Evolutionary conservation across 1,140 invertebrate genomes (phyloP).

Genomic region (Thaumetopoea pityocampa): DNA sequence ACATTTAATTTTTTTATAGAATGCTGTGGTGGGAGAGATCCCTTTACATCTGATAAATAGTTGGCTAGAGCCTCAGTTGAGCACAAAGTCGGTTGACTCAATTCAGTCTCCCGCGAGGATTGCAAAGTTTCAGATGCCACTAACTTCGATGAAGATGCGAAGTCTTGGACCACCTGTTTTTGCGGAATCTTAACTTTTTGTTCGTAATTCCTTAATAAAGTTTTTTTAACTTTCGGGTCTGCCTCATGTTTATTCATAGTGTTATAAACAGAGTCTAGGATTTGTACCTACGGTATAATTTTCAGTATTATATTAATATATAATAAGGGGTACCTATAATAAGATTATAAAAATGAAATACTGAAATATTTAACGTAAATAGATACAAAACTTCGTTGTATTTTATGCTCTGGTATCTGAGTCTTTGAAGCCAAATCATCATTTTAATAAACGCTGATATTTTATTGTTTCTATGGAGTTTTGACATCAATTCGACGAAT

Average conservation of each 20-base stretch:
- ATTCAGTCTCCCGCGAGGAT: conserved; percentile 24
- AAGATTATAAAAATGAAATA: too few species aligned
- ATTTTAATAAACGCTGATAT: too few species aligned
- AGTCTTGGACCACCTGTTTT: conserved; percentile 27
- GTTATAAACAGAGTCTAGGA: background rate
- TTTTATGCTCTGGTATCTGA: too few species aligned
- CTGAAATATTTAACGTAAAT: too few species aligned
- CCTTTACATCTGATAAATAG: conserved; percentile 49
- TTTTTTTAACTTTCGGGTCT: conserved; percentile 59
- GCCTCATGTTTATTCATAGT: conserved; percentile 39
- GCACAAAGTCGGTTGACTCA: conserved; percentile 45
- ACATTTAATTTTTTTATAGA: conserved; percentile 32
- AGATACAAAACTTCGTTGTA: too few species aligned
- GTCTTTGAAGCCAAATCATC: too few species aligned
- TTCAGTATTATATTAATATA: too few species aligned
- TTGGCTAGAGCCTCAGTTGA: conserved; percentile 50
- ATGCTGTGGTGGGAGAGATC: conserved; percentile 22
- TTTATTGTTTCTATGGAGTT: too few species aligned
- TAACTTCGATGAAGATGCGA: conserved; percentile 29
- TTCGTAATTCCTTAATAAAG: conserved; percentile 48
- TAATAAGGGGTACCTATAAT: too few species aligned
- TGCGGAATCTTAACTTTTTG: conserved; percentile 26
- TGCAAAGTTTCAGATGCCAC: conserved; percentile 3
- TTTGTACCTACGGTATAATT: too few species aligned
- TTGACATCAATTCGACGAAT: too few species aligned